phyloP scores from a whole-genome alignment of 2,797 vertebrate species.

The Poeciliopsis presidionis region DNA sequence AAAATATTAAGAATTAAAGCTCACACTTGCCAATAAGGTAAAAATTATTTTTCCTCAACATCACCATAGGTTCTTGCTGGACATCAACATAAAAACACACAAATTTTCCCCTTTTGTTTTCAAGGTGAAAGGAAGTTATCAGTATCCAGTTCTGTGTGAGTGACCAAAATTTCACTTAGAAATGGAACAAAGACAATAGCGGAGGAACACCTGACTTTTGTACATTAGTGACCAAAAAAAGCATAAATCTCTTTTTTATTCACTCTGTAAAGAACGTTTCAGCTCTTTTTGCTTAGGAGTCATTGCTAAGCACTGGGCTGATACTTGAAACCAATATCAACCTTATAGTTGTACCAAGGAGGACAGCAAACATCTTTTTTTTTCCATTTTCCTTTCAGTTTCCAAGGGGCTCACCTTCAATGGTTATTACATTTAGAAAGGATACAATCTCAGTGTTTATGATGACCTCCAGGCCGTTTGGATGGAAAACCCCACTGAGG shows the following conservation, averaged over 20 bases:
- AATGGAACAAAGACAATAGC: background rate
- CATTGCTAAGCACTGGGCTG: background rate
- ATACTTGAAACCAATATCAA: background rate
- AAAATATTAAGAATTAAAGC: background rate
- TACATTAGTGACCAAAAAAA: background rate
- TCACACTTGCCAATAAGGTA: background rate
- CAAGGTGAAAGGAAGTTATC: background rate
- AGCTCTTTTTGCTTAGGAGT: background rate
- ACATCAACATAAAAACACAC: background rate
- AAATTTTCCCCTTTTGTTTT: background rate
- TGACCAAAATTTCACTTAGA: background rate
- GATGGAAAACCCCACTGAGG: conserved; percentile 98
- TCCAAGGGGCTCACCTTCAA: background rate
- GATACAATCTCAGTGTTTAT: conserved; percentile 99
- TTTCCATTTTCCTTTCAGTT: background rate
- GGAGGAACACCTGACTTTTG: background rate
- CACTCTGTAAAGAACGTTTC: background rate
- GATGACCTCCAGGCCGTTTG: conserved; percentile 94
- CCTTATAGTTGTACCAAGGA: background rate
- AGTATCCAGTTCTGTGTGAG: background rate
- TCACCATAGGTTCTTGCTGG: background rate
- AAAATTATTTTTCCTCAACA: background rate
- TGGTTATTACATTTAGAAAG: conserved; percentile 51
- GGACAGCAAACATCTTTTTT: background rate
- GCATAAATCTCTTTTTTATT: background rate